Evolutionary conservation across 2,888 invertebrate species (phyloP).

Genomic region (Drosophila subsilvestris): DNA sequence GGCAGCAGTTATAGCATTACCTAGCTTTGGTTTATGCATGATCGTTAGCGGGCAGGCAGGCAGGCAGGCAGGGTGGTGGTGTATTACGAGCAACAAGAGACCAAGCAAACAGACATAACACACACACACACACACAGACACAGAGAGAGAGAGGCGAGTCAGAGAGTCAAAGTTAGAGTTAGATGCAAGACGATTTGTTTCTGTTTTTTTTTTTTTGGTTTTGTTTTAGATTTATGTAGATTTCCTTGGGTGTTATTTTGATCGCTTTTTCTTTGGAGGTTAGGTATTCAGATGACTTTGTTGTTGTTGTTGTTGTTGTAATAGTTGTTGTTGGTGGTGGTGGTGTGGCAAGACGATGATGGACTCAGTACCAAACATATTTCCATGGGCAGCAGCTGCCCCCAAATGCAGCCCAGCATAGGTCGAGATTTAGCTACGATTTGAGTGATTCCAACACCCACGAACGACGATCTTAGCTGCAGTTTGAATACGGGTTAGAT

Average conservation of each 20-base stretch:
- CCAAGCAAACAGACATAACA: conserved; percentile 50
- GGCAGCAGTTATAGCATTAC: conserved; percentile 75
- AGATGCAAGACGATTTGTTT: conserved; percentile 47
- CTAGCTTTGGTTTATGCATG: conserved; percentile 78
- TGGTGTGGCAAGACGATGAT: conserved; percentile 38
- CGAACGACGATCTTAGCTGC: conserved; percentile 30
- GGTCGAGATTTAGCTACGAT: conserved; percentile 35
- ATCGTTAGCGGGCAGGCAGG: conserved; percentile 64
- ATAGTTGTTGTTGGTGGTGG: conserved; percentile 25
- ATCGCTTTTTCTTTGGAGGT: conserved; percentile 34
- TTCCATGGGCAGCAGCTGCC: conserved; percentile 56
- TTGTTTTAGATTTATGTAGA: conserved; percentile 22
- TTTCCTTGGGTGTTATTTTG: conserved; percentile 38
- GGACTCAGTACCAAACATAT: conserved; percentile 46
- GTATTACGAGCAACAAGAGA: conserved; percentile 52
- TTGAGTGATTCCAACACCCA: conserved; percentile 12
- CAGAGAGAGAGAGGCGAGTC: conserved; percentile 41
- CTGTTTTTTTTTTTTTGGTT: conserved; percentile 7
- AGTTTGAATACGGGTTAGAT: conserved; percentile 46
- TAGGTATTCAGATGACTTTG: conserved; percentile 61
- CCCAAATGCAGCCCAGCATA: conserved; percentile 22
- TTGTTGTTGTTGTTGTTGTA: conserved; percentile 28
- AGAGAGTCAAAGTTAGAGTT: conserved; percentile 34
- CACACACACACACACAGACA: conserved; percentile 46
- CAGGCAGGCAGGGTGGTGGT: conserved; percentile 30